A percentile compares a stretch with the other conserved stretches of the same genome.
Evolutionary conservation across 2,113 vertebrate species (phyloP).

Genomic region (Naja naja): DNA sequence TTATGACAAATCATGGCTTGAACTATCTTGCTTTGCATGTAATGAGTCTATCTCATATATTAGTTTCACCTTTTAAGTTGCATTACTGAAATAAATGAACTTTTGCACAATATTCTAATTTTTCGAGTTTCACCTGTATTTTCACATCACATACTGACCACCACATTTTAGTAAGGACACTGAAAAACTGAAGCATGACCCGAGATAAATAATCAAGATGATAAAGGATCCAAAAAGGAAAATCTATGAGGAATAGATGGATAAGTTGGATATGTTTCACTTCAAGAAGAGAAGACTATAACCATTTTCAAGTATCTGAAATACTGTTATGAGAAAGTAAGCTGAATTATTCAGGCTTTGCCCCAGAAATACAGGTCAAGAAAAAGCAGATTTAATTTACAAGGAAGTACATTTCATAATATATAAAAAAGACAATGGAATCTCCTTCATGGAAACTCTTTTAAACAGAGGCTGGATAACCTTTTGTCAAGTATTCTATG

Average conservation of each 20-base stretch:
- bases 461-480: neutral
- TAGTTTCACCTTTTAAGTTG: too few relatives aligned
- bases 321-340: neutral
- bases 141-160: neutral
- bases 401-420: neutral
- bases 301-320: neutral
- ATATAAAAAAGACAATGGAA: neutral
- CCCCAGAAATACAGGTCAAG: neutral
- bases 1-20: too few relatives aligned
- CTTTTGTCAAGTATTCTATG: neutral
- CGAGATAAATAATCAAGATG: neutral
- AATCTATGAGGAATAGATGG: neutral
- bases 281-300: neutral
- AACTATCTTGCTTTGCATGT: too few relatives aligned
- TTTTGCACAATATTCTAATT: too few relatives aligned
- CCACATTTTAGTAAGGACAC: neutral
- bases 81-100: too few relatives aligned
- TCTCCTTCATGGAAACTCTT: neutral
- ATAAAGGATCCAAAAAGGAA: neutral
- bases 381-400: neutral
- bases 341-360: neutral
- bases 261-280: neutral
- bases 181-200: neutral
- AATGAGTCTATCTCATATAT: too few relatives aligned
- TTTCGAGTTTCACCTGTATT: too few relatives aligned